Evolutionary conservation across 1,140 invertebrate genomes (phyloP).

Genomic region (Oryzaephilus surinamensis): DNA sequence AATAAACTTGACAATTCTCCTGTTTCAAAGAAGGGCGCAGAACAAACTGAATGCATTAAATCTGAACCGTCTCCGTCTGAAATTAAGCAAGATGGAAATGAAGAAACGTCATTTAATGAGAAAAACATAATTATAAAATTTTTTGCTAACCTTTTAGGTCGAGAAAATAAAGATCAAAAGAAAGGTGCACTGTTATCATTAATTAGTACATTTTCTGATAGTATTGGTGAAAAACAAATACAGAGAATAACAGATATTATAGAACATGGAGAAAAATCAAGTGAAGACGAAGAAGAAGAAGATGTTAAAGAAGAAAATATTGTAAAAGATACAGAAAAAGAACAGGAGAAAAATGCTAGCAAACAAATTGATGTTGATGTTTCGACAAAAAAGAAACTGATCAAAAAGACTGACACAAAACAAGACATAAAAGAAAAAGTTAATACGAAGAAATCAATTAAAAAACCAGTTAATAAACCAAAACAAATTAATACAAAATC

Average conservation of each 20-base stretch:
- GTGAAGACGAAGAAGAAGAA: slow-evolving; percentile 17
- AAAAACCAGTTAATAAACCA: not conserved
- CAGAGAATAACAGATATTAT: too few relatives aligned
- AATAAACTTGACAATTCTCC: slow-evolving; percentile 3
- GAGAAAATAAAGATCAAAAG: slow-evolving; percentile 22
- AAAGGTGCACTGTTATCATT: slow-evolving; percentile 20
- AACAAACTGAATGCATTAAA: too few relatives aligned
- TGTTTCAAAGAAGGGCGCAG: too few relatives aligned
- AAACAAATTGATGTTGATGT: slow-evolving; percentile 1
- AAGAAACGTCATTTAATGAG: too few relatives aligned
- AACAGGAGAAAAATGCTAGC: slow-evolving; percentile 7
- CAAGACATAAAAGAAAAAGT: slow-evolving; percentile 5
- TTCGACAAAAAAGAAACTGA: slow-evolving; percentile 5
- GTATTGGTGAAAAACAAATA: slow-evolving; percentile 14
- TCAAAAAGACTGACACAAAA: not conserved
- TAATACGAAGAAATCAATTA: not conserved
- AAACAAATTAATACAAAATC: not conserved
- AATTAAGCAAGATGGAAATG: too few relatives aligned
- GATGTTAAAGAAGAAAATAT: slow-evolving; percentile 14
- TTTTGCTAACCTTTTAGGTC: slow-evolving; percentile 22
- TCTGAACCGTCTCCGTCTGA: too few relatives aligned
- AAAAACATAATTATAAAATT: slow-evolving; percentile 24
- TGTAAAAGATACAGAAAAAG: slow-evolving; percentile 6
- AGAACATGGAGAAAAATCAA: slow-evolving; percentile 9
- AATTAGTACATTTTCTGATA: slow-evolving; percentile 23